A percentile compares a stretch with the other conserved stretches of the same genome.
Evolutionary conservation across 2,113 vertebrate genomes (phyloP).

Genomic region (Tragelaphus imberbis): DNA sequence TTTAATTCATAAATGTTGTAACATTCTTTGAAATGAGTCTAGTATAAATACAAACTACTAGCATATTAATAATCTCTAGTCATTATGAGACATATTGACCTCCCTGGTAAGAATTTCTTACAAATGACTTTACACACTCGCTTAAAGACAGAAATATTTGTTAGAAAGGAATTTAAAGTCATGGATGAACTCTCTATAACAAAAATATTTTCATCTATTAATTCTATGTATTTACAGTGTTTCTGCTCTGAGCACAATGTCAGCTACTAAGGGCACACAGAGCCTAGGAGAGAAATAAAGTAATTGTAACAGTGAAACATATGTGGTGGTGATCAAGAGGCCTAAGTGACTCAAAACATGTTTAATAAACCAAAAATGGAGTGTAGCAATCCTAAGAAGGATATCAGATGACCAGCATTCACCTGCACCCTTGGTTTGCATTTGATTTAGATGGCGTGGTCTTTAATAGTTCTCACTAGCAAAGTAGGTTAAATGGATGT

Average conservation of each 20-base stretch:
- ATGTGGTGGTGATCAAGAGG: not conserved
- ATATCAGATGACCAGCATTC: not conserved
- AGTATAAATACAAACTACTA: constrained; percentile 29
- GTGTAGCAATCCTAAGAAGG: not conserved
- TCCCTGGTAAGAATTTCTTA: not conserved
- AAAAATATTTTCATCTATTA: constrained; percentile 6
- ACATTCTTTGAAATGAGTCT: constrained; percentile 40
- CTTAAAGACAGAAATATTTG: not conserved
- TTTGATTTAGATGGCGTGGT: not conserved
- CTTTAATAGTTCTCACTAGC: not conserved
- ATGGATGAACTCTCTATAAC: not conserved
- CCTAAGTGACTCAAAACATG: not conserved
- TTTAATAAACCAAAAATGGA: not conserved
- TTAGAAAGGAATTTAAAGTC: constrained; percentile 7
- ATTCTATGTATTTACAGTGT: not conserved
- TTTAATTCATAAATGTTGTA: constrained; percentile 46
- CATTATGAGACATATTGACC: not conserved
- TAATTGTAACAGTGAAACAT: not conserved
- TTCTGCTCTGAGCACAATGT: not conserved
- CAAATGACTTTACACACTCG: not conserved
- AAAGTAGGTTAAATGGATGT: not conserved
- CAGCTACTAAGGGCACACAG: not conserved
- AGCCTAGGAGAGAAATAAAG: not conserved
- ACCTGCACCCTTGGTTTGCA: not conserved
- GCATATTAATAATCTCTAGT: constrained; percentile 13